A percentile compares a stretch with the other conserved stretches of the same genome.
Evolutionary conservation across 35 echinoderm and acorn worm species (phyloP).

Genomic region (Ophiothrix spiculata): DNA sequence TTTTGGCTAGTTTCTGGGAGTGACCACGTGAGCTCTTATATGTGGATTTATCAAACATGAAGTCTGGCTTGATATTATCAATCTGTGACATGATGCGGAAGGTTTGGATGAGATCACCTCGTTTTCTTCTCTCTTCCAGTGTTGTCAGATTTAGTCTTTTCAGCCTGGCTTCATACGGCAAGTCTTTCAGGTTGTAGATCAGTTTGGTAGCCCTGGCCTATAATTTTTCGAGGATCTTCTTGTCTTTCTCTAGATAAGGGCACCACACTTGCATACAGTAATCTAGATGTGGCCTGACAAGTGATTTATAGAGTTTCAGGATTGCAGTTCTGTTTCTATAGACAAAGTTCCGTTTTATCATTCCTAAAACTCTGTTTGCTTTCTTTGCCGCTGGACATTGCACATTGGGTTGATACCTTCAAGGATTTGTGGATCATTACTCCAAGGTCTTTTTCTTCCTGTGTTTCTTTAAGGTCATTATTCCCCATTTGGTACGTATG

Average conservation of each 20-base stretch:
- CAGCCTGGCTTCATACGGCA: too few species aligned
- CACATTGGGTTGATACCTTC: background rate
- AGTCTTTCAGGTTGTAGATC: too few species aligned
- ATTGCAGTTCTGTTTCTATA: background rate
- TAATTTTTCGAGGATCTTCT: background rate
- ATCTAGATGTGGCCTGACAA: conserved; percentile 9
- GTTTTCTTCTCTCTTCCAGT: too few species aligned
- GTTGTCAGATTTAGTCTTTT: too few species aligned
- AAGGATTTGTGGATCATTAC: background rate
- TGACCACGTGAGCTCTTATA: too few species aligned
- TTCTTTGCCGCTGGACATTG: background rate
- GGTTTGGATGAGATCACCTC: too few species aligned
- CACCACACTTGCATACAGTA: background rate
- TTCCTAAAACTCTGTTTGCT: background rate
- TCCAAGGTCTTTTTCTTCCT: background rate
- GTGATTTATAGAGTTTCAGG: background rate
- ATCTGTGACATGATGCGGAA: too few species aligned
- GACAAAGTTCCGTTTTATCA: background rate
- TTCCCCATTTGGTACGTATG: background rate
- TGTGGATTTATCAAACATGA: too few species aligned
- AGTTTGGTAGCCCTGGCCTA: conserved; percentile 3
- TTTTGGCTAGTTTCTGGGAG: too few species aligned
- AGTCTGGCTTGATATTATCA: too few species aligned
- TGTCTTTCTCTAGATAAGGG: conserved; percentile 20
- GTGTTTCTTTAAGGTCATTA: background rate